Conservation (phyloP, 2,113 vertebrate genomes). For the Micronisus gabar region DNA sequence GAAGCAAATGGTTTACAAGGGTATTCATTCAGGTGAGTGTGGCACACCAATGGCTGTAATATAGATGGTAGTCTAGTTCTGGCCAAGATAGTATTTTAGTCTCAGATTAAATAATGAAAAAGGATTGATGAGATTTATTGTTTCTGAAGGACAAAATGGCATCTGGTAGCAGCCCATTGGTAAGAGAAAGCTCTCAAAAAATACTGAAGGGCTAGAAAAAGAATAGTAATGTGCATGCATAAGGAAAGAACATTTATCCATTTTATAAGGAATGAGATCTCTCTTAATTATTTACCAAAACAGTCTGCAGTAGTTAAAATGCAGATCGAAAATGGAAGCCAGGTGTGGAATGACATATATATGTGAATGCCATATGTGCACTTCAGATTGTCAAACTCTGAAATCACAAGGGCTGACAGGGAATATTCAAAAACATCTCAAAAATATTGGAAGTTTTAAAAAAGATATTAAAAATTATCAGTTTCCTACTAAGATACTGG, state of each 20-base stretch:
- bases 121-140: not conserved
- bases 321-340: not conserved
- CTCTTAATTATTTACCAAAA: not conserved
- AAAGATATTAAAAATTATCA: not conserved
- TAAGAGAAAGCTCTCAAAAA: not conserved
- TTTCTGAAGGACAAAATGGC: not conserved
- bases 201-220: not conserved
- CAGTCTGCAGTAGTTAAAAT: not conserved
- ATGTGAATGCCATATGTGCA: not conserved
- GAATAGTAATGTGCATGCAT: rapidly evolving
- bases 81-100: not conserved
- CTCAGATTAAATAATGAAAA: not conserved
- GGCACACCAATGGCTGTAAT: not conserved
- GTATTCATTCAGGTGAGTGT: not conserved
- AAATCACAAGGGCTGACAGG: not conserved
- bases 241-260: not conserved
- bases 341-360: not conserved
- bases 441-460: not conserved
- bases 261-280: not conserved
- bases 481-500: not conserved
- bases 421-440: not conserved
- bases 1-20: not conserved
- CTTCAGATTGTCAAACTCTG: not conserved
- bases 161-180: not conserved
- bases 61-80: not conserved